phyloP scores from a whole-genome alignment of 2,797 vertebrate species.

The Thamnophis elegans region DNA sequence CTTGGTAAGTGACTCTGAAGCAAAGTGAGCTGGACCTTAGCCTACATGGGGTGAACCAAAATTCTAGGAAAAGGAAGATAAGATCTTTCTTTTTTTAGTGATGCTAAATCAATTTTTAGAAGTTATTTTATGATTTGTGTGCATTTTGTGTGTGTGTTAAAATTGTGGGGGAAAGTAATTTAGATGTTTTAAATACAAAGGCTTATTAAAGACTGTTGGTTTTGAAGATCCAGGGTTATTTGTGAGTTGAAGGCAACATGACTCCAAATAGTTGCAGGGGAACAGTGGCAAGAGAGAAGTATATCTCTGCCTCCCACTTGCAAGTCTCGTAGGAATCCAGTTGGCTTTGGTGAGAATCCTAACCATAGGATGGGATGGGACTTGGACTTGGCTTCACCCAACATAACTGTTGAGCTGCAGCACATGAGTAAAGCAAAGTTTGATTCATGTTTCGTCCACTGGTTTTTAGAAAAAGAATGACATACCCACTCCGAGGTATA shows the following conservation, averaged over 20 bases:
- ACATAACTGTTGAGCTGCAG: neutral
- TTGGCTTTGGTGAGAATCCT: neutral
- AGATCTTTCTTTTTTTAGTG: neutral
- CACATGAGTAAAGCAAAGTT: neutral
- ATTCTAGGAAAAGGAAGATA: neutral
- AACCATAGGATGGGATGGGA: neutral
- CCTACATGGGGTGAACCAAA: neutral
- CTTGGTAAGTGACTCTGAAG: neutral
- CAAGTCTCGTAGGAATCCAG: neutral
- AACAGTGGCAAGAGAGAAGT: neutral
- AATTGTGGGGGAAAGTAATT: neutral
- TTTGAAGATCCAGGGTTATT: neutral
- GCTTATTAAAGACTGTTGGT: neutral
- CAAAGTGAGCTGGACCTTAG: neutral
- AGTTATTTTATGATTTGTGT: neutral
- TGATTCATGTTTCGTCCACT: too few species aligned
- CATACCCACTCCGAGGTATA: too few species aligned
- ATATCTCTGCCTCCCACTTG: neutral
- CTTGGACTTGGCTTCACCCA: neutral
- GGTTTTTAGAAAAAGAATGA: too few species aligned
- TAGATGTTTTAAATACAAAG: neutral
- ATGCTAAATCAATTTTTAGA: neutral
- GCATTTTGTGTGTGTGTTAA: neutral
- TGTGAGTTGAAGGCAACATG: neutral
- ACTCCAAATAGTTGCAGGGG: neutral